Conservation (phyloP, 2,888 invertebrate genomes). For the Chrysolina haemoptera region DNA sequence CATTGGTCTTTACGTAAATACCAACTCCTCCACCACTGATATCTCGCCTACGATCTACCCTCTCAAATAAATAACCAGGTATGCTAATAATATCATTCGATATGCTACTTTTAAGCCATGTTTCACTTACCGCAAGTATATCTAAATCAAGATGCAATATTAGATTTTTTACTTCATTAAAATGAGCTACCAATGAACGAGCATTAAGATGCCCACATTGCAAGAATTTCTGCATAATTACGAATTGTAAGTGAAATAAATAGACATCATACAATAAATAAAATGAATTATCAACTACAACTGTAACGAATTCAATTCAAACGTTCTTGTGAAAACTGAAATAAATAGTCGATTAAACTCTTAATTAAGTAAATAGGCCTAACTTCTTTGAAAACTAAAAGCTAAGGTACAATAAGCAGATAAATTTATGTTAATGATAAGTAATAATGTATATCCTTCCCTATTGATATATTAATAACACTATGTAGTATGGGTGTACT, state of each 20-base stretch:
- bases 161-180: slow-evolving; percentile 15
- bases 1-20: slow-evolving; percentile 24
- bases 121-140: slow-evolving; percentile 16
- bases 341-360: neutral
- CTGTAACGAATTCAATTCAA: too few species aligned
- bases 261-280: neutral
- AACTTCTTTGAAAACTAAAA: neutral
- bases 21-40: slow-evolving; percentile 26
- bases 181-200: slow-evolving; percentile 14
- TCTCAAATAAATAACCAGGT: slow-evolving; percentile 24
- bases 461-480: slow-evolving; percentile 1
- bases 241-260: neutral
- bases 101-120: slow-evolving; percentile 15
- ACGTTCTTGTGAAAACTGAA: neutral
- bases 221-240: neutral
- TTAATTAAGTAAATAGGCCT: neutral
- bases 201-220: slow-evolving; percentile 16
- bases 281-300: neutral
- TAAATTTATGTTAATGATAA: too few species aligned
- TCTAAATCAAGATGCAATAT: slow-evolving; percentile 15
- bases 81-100: slow-evolving; percentile 23
- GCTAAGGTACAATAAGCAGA: neutral
- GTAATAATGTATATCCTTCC: too few species aligned
- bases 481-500: neutral
- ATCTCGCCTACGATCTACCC: slow-evolving; percentile 26